A percentile compares a stretch with the other conserved stretches of the same genome.
Conservation (phyloP, 2,888 invertebrate genomes). For the Nemotelus nigrinus region DNA sequence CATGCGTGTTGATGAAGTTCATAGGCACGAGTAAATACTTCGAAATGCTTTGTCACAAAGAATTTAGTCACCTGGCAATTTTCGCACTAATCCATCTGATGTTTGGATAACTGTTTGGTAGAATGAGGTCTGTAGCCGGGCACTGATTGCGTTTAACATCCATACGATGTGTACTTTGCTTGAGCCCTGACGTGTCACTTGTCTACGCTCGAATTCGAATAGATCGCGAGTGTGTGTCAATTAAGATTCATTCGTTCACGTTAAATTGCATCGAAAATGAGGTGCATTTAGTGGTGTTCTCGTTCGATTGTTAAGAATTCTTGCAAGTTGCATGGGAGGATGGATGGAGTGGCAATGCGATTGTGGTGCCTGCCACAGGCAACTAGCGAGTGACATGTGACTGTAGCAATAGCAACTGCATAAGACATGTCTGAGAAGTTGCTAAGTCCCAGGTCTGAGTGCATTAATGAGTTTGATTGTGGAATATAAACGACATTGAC, state of each 20-base stretch:
- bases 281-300: constrained; percentile 21
- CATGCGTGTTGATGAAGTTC: not conserved
- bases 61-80: constrained; percentile 7
- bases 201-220: not conserved
- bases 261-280: constrained; percentile 32
- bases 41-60: constrained; percentile 5
- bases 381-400: not conserved
- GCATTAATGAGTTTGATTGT: constrained; percentile 1
- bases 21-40: not conserved
- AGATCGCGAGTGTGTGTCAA: constrained; percentile 26
- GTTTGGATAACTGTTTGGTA: constrained; percentile 32
- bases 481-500: constrained; percentile 1
- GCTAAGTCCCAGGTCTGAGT: not conserved
- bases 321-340: constrained; percentile 3
- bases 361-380: no score
- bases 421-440: constrained; percentile 14
- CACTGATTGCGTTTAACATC: not conserved
- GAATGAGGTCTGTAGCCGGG: not conserved
- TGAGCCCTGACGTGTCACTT: constrained; percentile 7
- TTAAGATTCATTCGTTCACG: constrained; percentile 11
- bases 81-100: constrained; percentile 34
- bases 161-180: not conserved
- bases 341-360: not conserved
- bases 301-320: not conserved
- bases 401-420: constrained; percentile 19